Evolutionary conservation across 1,140 invertebrate species (phyloP).

Genomic region (Danaus melanippus): DNA sequence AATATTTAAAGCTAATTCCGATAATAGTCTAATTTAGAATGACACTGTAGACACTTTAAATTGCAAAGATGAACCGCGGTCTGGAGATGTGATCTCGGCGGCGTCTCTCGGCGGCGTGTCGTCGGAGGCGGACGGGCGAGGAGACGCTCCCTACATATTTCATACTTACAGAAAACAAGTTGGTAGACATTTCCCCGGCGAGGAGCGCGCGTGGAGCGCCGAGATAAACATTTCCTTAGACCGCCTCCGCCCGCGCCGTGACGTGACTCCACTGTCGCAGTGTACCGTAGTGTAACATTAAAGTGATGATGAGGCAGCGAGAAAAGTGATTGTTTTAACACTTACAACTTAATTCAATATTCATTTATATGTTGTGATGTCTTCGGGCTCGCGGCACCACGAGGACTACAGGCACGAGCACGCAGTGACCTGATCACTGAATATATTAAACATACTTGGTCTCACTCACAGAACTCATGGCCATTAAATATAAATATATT

Average conservation of each 20-base stretch:
- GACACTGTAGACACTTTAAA: constrained; percentile 4
- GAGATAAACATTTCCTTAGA: constrained; percentile 39
- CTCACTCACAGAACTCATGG: too few species aligned
- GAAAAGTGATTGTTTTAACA: too few species aligned
- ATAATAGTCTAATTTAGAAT: not conserved
- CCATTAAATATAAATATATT: too few species aligned
- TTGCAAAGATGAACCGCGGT: constrained; percentile 7
- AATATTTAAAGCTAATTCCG: not conserved
- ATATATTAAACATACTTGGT: too few species aligned
- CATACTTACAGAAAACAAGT: constrained; percentile 51
- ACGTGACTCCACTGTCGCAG: too few species aligned
- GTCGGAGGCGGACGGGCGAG: constrained; percentile 7
- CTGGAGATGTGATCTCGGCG: constrained; percentile 13
- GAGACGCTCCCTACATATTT: constrained; percentile 35
- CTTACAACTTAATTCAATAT: too few species aligned
- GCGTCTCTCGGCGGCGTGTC: not conserved
- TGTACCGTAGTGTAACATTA: too few species aligned
- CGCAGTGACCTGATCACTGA: too few species aligned
- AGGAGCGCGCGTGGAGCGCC: constrained; percentile 33
- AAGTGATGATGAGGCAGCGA: too few species aligned
- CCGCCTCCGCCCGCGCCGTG: constrained; percentile 10
- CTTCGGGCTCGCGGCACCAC: too few species aligned
- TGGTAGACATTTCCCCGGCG: constrained; percentile 24
- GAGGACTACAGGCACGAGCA: too few species aligned
- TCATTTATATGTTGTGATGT: too few species aligned